Evolutionary conservation across 2,888 invertebrate genomes (phyloP), one percentile per base, ranked within the genome.

Genomic region (Sinotaia quadrata): DNA sequence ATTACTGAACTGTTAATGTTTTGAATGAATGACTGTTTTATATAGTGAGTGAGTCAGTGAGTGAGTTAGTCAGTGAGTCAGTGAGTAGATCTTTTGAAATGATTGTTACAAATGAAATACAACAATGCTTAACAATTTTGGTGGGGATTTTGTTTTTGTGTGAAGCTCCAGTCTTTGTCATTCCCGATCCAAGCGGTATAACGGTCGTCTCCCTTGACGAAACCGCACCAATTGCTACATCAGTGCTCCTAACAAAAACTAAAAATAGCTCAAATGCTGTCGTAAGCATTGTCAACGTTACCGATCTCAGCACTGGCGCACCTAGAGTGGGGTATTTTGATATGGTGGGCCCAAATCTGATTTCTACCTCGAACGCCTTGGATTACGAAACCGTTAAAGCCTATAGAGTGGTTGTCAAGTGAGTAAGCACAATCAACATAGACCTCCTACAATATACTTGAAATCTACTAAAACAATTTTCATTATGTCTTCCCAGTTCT

Each of bases 341-440:
- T 18, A 7, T n/a, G 3, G 31, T 44, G 5, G 18, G 37, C 8
- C 18, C 52, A 4, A 44, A 36, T 12, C 27, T n/a, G 31, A 21
- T 63, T 12, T n/a, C 4, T 0, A 63, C 63, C 3, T 21, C 27
- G 10, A 33, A 21, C 2, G 10, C n/a, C 29, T n/a, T 63, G 29
- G 56, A 63, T 8, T 63, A 52, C n/a, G 63, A 63, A 5, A 41
- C 41, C 4, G 47, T n/a, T 21, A 3, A 24, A 12, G 37, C 44
- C 0, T 63, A 63, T 33, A 63, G 12, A 10, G 24, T 63, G 12
- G 44, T 44, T n/a, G n/a, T 63, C 15, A 12, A 15, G 63, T 63
- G 37, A 63, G 52, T 63, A 7, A 4, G n/a, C n/a, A n/a, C n/a
- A n/a, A n/a, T n/a, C n/a, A n/a, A 41, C n/a, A 18, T 2, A 41